Percentiles rank a stretch among this genome's conserved stretches.
phyloP scores from a whole-genome alignment of 2,113 vertebrate genomes.

The Mungos mungo region DNA sequence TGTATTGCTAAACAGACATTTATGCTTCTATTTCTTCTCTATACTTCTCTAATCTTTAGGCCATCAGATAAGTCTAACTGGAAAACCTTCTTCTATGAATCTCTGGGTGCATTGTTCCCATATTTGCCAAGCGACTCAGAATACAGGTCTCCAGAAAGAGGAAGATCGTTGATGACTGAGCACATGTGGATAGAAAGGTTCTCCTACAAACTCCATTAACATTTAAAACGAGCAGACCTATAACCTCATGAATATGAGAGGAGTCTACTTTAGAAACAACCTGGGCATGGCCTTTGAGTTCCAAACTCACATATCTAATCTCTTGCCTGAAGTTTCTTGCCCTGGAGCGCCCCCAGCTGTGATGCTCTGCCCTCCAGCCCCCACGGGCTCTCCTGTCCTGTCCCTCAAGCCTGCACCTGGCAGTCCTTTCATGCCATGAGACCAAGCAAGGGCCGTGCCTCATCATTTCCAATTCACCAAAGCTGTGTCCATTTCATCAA shows the following conservation, averaged over 20 bases:
- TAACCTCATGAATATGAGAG: not conserved
- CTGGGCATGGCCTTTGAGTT: not conserved
- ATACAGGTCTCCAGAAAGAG: not conserved
- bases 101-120: not conserved
- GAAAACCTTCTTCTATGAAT: not conserved
- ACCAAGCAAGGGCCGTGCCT: fast-evolving
- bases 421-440: not conserved
- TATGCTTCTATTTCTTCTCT: not conserved
- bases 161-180: not conserved
- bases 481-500: not conserved
- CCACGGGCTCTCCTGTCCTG: not conserved
- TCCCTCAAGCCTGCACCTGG: not conserved
- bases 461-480: not conserved
- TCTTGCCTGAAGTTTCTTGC: not conserved
- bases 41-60: not conserved
- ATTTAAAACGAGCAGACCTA: not conserved
- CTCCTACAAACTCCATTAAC: not conserved
- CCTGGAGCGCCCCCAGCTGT: not conserved
- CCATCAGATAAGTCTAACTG: not conserved
- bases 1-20: not conserved
- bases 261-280: not conserved
- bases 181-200: not conserved
- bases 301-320: not conserved
- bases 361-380: too few species aligned
- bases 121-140: not conserved